These are phyloP conservation scores for Glyptemys insculpta DNA, from an alignment of 2,797 vertebrate species.

Conservation along the genomic window DNA sequence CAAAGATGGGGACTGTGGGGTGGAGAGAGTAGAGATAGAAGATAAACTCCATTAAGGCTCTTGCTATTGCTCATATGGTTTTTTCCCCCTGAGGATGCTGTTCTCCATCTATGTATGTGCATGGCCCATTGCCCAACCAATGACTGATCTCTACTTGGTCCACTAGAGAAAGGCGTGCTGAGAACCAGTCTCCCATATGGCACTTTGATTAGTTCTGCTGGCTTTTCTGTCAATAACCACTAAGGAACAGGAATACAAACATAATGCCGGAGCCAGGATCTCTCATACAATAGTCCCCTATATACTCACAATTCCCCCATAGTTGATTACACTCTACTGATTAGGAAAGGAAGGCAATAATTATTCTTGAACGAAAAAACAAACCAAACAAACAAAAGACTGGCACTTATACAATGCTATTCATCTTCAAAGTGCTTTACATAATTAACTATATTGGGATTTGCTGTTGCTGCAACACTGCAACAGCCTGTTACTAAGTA, in stretches of 20 bases:
- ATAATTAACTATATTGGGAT: constrained; percentile 63
- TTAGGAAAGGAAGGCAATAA: constrained; percentile 45
- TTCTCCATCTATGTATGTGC: not conserved
- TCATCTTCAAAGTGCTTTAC: constrained; percentile 51
- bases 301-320: constrained; percentile 10
- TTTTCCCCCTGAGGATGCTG: not conserved
- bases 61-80: not conserved
- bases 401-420: constrained; percentile 37
- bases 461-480: constrained; percentile 28
- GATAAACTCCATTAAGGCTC: not conserved
- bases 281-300: constrained; percentile 1
- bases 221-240: not conserved
- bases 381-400: not conserved
- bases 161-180: not conserved
- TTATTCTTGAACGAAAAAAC: constrained; percentile 38
- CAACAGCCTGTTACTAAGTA: not conserved
- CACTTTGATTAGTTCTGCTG: fast-evolving
- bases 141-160: not conserved
- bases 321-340: constrained; percentile 48
- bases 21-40: not conserved
- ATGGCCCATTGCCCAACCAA: not conserved
- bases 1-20: not conserved
- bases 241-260: not conserved
- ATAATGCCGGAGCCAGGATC: not conserved
- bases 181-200: fast-evolving